Conservation (phyloP, 2,113 vertebrate genomes). For the Pipa parva region DNA sequence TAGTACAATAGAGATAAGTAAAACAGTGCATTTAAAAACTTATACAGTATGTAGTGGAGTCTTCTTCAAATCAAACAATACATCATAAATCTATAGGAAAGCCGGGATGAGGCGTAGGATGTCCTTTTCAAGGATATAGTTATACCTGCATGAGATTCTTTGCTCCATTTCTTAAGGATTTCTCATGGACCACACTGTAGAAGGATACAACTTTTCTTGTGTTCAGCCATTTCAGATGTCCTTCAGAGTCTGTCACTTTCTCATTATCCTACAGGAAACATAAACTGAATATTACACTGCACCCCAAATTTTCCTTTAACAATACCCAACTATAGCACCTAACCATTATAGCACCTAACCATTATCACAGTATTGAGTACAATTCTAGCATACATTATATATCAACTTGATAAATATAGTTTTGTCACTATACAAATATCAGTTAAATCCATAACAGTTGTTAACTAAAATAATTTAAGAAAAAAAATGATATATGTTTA, state of each 20-base stretch:
- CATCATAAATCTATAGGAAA: background rate
- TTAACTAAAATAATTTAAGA: background rate
- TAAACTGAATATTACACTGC: too few species aligned
- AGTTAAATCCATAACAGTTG: background rate
- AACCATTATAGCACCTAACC: background rate
- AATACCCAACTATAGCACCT: too few species aligned
- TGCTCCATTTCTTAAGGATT: conserved; percentile 54
- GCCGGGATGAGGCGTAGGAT: background rate
- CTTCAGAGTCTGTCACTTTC: conserved; percentile 14
- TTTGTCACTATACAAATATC: background rate
- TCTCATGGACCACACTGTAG: conserved; percentile 54
- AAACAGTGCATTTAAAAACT: too few species aligned
- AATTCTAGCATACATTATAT: background rate
- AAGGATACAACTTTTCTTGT: conserved; percentile 62
- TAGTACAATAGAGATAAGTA: background rate
- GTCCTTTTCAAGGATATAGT: background rate
- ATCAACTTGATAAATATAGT: background rate
- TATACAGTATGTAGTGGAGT: too few species aligned
- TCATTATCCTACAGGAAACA: background rate
- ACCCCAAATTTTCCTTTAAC: too few species aligned
- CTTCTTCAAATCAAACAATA: too few species aligned
- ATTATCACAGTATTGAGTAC: background rate
- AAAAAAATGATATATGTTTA: too few species aligned
- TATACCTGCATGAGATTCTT: conserved; percentile 63
- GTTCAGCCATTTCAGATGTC: conserved; percentile 62